These are phyloP conservation scores for Argyresthia goedartella DNA, from an alignment of 2,888 invertebrate genomes.

Conservation along the genomic window DNA sequence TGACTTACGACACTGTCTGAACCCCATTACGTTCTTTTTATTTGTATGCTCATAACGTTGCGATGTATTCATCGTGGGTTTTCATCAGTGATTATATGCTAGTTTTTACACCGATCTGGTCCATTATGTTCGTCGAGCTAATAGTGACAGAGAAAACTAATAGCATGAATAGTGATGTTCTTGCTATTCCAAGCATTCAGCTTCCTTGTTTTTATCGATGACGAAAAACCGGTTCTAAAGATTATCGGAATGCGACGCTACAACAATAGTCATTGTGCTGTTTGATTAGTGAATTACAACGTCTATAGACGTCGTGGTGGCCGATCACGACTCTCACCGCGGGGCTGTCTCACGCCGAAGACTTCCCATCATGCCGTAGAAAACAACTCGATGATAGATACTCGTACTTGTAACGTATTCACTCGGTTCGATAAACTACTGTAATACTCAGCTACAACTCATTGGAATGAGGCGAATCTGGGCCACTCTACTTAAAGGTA, in stretches of 20 bases:
- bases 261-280: slow-evolving; percentile 54
- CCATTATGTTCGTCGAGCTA: too few relatives aligned
- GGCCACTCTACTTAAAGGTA: too few relatives aligned
- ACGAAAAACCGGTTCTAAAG: slow-evolving; percentile 32
- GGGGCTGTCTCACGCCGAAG: slow-evolving; percentile 37
- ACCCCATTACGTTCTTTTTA: slow-evolving; percentile 18
- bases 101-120: too few relatives aligned
- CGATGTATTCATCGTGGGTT: too few relatives aligned
- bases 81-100: too few relatives aligned
- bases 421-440: too few relatives aligned
- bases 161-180: too few relatives aligned
- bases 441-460: too few relatives aligned
- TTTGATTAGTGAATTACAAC: slow-evolving; percentile 50
- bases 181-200: not conserved
- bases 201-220: slow-evolving; percentile 30
- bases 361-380: slow-evolving; percentile 27
- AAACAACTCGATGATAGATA: not conserved
- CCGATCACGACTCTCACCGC: slow-evolving; percentile 44
- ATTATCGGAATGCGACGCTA: slow-evolving; percentile 24
- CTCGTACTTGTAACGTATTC: too few relatives aligned
- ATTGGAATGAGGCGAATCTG: too few relatives aligned
- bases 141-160: too few relatives aligned
- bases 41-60: slow-evolving; percentile 12
- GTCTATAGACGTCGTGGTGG: slow-evolving; percentile 38
- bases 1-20: slow-evolving; percentile 27